Conservation (phyloP, 2,888 invertebrate genomes). For the Zhuqinia jingwanae region DNA sequence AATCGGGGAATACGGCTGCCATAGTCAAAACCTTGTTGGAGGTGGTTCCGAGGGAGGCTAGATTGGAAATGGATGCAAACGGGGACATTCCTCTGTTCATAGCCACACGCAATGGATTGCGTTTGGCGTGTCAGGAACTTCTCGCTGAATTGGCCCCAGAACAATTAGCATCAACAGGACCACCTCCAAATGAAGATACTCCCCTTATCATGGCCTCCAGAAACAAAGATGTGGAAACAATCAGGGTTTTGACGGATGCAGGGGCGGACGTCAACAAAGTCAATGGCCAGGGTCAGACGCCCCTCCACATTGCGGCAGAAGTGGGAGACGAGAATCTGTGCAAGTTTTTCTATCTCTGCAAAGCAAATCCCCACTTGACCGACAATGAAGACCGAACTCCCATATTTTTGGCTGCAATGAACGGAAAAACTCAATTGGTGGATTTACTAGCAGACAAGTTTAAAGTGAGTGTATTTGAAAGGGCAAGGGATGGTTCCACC, state of each 20-base stretch:
- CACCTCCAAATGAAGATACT: constrained; percentile 89
- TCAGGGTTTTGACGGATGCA: constrained; percentile 94
- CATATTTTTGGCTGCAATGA: constrained; percentile 83
- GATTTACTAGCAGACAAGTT: constrained; percentile 95
- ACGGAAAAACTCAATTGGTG: constrained; percentile 97
- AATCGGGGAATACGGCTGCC: constrained; percentile 94
- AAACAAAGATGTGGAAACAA: constrained; percentile 95
- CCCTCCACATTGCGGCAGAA: constrained; percentile 95
- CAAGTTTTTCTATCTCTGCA: constrained; percentile 96
- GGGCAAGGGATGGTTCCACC: constrained; percentile 99
- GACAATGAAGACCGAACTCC: constrained; percentile 91
- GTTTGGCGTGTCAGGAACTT: constrained; percentile 96
- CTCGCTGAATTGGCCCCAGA: constrained; percentile 92
- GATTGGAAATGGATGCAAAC: constrained; percentile 87
- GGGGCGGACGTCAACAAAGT: constrained; percentile 95
- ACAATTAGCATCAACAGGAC: constrained; percentile 85
- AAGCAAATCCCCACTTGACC: constrained; percentile 95
- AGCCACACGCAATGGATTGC: constrained; percentile 97
- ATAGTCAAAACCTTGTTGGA: constrained; percentile 93
- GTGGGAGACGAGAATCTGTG: constrained; percentile 97
- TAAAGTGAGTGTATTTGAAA: constrained; percentile 96
- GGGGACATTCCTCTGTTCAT: constrained; percentile 91
- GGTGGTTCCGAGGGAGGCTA: constrained; percentile 94
- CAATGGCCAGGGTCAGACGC: constrained; percentile 96
- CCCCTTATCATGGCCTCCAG: constrained; percentile 96